Conservation (phyloP, 1,140 invertebrate species). For the Nixonia krombeini region DNA sequence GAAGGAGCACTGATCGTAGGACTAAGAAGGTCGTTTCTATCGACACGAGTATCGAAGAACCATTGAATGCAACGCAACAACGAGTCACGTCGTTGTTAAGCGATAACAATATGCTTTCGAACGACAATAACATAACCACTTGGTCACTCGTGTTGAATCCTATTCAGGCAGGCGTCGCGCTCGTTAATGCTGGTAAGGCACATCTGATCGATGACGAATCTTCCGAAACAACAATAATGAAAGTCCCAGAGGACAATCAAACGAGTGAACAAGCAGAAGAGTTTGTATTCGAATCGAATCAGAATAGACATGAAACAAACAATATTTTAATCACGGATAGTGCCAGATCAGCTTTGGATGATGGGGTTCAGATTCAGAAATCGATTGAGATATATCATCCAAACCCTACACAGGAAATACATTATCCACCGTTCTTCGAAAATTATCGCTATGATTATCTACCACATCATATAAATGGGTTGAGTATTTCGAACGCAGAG, state of each 20-base stretch:
- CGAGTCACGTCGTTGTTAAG: constrained; percentile 1
- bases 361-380: constrained; percentile 63
- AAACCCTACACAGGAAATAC: constrained; percentile 60
- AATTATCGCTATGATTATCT: constrained; percentile 25
- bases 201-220: constrained; percentile 34
- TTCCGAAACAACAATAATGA: constrained; percentile 21
- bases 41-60: not conserved
- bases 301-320: constrained; percentile 1
- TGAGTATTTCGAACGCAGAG: constrained; percentile 29
- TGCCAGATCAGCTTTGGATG: constrained; percentile 3
- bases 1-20: too few relatives aligned
- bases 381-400: constrained; percentile 63
- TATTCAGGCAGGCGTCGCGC: constrained; percentile 67
- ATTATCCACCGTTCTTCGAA: constrained; percentile 55
- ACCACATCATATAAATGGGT: constrained; percentile 4
- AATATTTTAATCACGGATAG: not conserved
- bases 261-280: too few relatives aligned
- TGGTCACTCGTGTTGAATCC: constrained; percentile 62
- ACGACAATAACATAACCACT: constrained; percentile 38
- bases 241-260: constrained; percentile 41
- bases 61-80: not conserved
- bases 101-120: not conserved
- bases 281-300: constrained; percentile 16
- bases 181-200: constrained; percentile 57
- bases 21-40: not conserved